Evolutionary conservation across 2,888 invertebrate species (phyloP), one percentile per base, ranked within the genome.

Genomic region (Galerucella nymphaeae): DNA sequence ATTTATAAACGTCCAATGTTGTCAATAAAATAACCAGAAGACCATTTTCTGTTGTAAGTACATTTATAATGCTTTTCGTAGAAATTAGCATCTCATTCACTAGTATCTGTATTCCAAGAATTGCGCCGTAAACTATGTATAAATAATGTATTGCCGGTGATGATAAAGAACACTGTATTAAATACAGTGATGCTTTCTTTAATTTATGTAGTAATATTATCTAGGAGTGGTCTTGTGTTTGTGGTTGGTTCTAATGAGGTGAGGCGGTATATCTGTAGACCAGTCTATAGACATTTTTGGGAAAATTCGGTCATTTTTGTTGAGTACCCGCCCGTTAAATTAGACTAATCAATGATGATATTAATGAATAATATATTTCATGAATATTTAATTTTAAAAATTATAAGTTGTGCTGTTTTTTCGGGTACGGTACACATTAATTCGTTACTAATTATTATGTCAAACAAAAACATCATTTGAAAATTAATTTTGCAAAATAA

Each of bases 81-180:
- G 16, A 70, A 70, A 70, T 70, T 70, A 70, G 63, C 70, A 70
- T 70, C 63, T 55, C 55, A 64, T 64, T 70, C 30, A 57, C 45
- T 55, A 50, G 61, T 67, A 38, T 53, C 45, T 57, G 57, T 64
- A 57, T 64, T 70, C 69, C 41, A 63, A 70, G 70, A 70, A 70
- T 64, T 70, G 70, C 70, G 70, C 70, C 70, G 63, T 70, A 63
- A 50, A 70, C 45, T 55, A n/a, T 55, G 8, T 53, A 61, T 69
- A 55, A 42, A 70, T 57, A 63, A 63, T 70, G 63, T n/a, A 53
- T 63, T 64, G 18, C 48, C 38, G 64, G 23, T 64, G 20, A 55
- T 69, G 23, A 63, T 41, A 70, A 59, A 50, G 48, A 59, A 67
- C 38, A 59, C 13, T 67, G n/a, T 11, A 45, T 58, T 30, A 30